Base-by-base conservation (phyloP, 2,888 invertebrate genomes). In the Idaea straminata region DNA sequence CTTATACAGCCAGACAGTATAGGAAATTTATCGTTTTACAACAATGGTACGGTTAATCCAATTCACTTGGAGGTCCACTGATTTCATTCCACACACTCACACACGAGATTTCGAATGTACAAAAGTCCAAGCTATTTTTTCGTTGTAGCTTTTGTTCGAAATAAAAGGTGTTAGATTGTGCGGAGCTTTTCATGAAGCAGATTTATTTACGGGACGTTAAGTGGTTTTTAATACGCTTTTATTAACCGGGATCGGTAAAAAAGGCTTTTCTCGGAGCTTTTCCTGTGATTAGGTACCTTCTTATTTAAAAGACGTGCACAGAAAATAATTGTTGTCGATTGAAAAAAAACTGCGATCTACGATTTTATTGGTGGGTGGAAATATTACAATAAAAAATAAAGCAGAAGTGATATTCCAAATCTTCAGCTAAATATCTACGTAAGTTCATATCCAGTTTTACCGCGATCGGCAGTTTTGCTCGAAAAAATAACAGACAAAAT, bases 1-100 rank as follows among this genome's bases (percentile, higher is more conserved):
- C 82, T 88, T 83, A 86, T 77, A 73, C 74, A 80, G 77, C 74
- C 77, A 80, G 84, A 85, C 78, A 80, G 84, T 84, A 83, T 83
- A 81, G 86, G 79, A 84, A 88, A 90, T 89, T 88, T 90, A 90
- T 89, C 80, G 87, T 80, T 80, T 77, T 74, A 78, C 79, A 83
- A 90, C 89, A 91, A 89, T 88, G 77, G 79, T 74, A 74, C 77
- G 79, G 72, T 83, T 88, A 87, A 89, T 88, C 86, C 84, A 80
- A 84, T 85, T 79, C 76, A 74, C 72, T 47, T 76, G 76, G 77
- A 77, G 78, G 80, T 80, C 76, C 76, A 75, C 80, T 80, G 86
- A 87, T 88, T 88, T 84, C 80, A 83, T 83, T 86, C 76, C 74
- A 78, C 76, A 77, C 74, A 77, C 78, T 79, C 77, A 72, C 76